Conservation (phyloP, 1,140 invertebrate genomes). For the Drosophila saltans region DNA sequence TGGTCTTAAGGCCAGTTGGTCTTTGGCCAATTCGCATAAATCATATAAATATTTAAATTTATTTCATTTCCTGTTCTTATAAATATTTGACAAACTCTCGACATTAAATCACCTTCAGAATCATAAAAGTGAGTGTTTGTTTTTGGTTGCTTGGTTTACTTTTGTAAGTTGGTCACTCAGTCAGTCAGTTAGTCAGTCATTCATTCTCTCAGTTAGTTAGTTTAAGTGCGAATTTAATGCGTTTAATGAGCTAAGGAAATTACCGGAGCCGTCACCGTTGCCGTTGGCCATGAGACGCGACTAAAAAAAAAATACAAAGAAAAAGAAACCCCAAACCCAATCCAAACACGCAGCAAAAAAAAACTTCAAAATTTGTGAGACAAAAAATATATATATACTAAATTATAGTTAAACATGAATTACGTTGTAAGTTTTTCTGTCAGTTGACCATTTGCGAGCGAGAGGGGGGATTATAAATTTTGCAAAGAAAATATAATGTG, state of each 20-base stretch:
- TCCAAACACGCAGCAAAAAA: slow-evolving; percentile 13
- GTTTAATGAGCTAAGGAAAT: slow-evolving; percentile 47
- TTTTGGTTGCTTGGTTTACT: background rate
- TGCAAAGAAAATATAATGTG: too few species aligned
- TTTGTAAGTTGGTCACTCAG: slow-evolving; percentile 6
- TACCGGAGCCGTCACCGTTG: slow-evolving; percentile 2
- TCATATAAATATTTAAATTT: too few species aligned
- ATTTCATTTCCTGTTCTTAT: background rate
- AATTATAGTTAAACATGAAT: slow-evolving; percentile 23
- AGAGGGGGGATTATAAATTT: background rate
- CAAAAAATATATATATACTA: slow-evolving; percentile 8
- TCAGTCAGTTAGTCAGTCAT: slow-evolving; percentile 3
- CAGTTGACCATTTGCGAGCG: background rate
- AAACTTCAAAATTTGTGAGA: slow-evolving; percentile 10
- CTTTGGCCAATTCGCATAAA: background rate
- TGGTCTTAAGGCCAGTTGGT: background rate
- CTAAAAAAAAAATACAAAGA: background rate
- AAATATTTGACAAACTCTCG: slow-evolving; percentile 2
- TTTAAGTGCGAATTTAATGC: slow-evolving; percentile 44
- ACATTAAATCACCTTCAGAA: background rate
- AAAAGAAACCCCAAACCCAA: slow-evolving; percentile 6
- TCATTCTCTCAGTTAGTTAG: background rate
- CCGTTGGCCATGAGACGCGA: slow-evolving; percentile 36
- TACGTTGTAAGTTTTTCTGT: slow-evolving; percentile 12
- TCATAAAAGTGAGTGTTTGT: background rate